These are phyloP conservation scores for Zaprionus camerounensis DNA, from an alignment of 1,140 invertebrate genomes.

Conservation along the genomic window DNA sequence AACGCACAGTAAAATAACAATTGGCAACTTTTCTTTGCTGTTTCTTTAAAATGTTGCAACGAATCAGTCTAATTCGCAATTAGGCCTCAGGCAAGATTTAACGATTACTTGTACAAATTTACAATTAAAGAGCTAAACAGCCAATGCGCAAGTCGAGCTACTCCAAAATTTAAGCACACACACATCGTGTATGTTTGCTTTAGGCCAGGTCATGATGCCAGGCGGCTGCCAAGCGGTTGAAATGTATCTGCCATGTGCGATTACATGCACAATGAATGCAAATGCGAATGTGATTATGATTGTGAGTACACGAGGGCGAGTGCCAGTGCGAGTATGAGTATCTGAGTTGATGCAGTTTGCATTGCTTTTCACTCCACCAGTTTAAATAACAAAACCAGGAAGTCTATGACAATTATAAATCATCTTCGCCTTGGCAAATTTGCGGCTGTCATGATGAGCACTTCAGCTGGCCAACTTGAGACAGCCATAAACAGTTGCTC, in stretches of 20 bases:
- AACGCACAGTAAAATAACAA: too few species aligned
- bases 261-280: conserved; percentile 24
- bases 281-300: conserved; percentile 1
- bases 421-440: conserved; percentile 73
- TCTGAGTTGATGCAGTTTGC: conserved; percentile 35
- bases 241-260: conserved; percentile 63
- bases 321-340: conserved; percentile 6
- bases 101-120: not conserved
- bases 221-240: conserved; percentile 14
- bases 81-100: not conserved
- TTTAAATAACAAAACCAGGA: conserved; percentile 70
- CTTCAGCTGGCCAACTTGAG: conserved; percentile 66
- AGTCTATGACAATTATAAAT: conserved; percentile 82
- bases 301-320: conserved; percentile 29
- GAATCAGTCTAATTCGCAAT: not conserved
- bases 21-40: not conserved
- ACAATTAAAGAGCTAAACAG: conserved; percentile 3
- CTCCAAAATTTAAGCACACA: not conserved
- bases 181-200: conserved; percentile 29
- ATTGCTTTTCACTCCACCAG: conserved; percentile 57
- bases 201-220: conserved; percentile 38
- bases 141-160: conserved; percentile 7
- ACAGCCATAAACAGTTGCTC: conserved; percentile 56
- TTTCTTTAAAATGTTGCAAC: not conserved
- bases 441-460: conserved; percentile 76